These are phyloP conservation scores for Drosophila sp. DNA, from an alignment of 1,140 invertebrate genomes.

Conservation along the genomic window DNA sequence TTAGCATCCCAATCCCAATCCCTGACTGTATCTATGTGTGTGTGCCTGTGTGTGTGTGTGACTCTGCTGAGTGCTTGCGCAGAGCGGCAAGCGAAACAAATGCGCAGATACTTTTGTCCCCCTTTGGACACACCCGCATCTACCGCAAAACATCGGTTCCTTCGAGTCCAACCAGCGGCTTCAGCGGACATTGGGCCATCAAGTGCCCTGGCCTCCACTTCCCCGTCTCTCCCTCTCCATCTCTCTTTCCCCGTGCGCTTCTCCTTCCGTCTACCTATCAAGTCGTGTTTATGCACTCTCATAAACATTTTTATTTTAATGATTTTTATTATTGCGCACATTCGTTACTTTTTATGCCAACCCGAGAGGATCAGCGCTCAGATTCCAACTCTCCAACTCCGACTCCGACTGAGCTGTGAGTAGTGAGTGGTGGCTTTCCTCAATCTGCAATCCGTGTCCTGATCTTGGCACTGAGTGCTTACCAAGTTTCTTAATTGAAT, in stretches of 20 bases:
- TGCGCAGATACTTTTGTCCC: conserved; percentile 64
- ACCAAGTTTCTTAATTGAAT: conserved; percentile 1
- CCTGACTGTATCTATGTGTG: conserved; percentile 27
- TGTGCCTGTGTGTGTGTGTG: conserved; percentile 34
- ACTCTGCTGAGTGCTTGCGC: conserved; percentile 43
- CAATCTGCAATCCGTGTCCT: conserved; percentile 27
- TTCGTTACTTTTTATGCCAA: conserved; percentile 82
- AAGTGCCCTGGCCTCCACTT: conserved; percentile 57
- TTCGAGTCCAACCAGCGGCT: background rate
- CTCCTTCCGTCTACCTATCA: conserved; percentile 47
- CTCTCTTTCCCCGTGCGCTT: no score
- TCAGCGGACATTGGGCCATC: conserved; percentile 45
- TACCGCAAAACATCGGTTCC: conserved; percentile 9
- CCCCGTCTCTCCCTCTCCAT: background rate
- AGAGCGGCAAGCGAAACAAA: conserved; percentile 47
- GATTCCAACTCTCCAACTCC: background rate
- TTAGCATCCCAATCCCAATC: conserved; percentile 72
- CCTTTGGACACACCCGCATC: conserved; percentile 65
- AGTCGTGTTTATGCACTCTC: conserved; percentile 82
- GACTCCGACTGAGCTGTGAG: background rate
- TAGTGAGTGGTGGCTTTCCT: background rate
- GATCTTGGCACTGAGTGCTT: conserved; percentile 50
- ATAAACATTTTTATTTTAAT: conserved; percentile 84
- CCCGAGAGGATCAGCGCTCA: conserved; percentile 56
- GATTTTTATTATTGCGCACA: conserved; percentile 83